Evolutionary conservation across 1,140 invertebrate genomes (phyloP), one percentile per base, ranked within the genome.

Genomic region (Himalopsyche phryganea): DNA sequence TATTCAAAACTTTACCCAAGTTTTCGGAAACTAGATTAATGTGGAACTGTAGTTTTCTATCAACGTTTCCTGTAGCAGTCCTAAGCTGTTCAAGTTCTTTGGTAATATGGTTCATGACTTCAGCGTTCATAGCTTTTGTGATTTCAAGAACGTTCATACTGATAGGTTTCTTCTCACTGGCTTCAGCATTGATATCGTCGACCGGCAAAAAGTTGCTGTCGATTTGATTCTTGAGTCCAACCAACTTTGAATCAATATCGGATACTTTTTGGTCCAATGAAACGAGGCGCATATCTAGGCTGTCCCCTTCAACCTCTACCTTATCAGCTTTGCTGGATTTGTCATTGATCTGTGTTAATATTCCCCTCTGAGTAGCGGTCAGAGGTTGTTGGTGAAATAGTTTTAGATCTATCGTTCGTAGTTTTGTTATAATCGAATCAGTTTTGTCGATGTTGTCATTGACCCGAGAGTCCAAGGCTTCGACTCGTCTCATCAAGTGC

Each of bases 391-490:
- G 70, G 61, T 84, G 84, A 57, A 89, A 86, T 9, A 90, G 69
- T 71, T 88, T 89, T 1, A 83, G 73, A 67, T 91, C 88, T 17
- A 91, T 72, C 18, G 81, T 84, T 11, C 85, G 72, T 5, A 92
- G 69, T 71, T 90, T 89, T 0, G 84, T 80, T 44, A 91, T 88
- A 1, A 91, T 86, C 0, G 85, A 82, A 61, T 91, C 89, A 0
- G 89, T 91, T 79, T 91, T 91, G 45, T 88, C 85, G 40, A 91
- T 87, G 68, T 91, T 92, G 66, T 90, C 87, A 46, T 86, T 86
- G 0, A 93, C 86, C 46, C 88, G 78, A 5, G 83, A 86, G 70
- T 92, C 90, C 17, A 93, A 71, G 4, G 82, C 82, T 73, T 92
- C 90, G 0, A 93, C 86, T 66, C 89, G 76, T 63, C 89, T 77